phyloP scores from a whole-genome alignment of 2,113 vertebrate genomes.

The Brachyistius frenatus region DNA sequence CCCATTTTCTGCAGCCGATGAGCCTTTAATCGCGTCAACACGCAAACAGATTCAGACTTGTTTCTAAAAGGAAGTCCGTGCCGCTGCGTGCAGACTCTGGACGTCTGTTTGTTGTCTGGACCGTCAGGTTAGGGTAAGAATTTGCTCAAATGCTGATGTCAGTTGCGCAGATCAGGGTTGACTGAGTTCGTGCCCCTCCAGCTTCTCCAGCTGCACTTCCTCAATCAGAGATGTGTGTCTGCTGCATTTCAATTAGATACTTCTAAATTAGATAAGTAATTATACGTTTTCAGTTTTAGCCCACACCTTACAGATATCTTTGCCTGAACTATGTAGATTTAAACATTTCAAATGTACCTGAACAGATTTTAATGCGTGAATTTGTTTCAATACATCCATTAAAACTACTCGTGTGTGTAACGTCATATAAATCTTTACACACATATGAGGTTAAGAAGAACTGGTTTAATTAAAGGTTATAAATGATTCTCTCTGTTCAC shows the following conservation, averaged over 20 bases:
- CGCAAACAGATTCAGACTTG: slow-evolving; percentile 6
- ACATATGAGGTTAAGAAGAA: not conserved
- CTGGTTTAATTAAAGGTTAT: slow-evolving; percentile 3
- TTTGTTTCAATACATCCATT: no score
- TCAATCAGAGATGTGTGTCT: slow-evolving; percentile 36
- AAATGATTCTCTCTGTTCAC: not conserved
- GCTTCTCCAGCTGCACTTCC: slow-evolving; percentile 59
- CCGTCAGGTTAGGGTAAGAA: slow-evolving; percentile 36
- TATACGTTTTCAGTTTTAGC: not conserved
- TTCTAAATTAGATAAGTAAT: not conserved
- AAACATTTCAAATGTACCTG: not conserved
- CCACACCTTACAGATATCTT: not conserved
- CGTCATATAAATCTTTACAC: no score
- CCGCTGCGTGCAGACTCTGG: slow-evolving; percentile 10
- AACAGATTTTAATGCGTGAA: not conserved
- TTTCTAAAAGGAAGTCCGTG: slow-evolving; percentile 39
- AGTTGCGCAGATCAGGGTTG: slow-evolving; percentile 16
- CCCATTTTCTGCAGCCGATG: not conserved
- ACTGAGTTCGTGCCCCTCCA: slow-evolving; percentile 48
- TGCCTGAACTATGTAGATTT: not conserved
- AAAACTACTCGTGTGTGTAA: no score
- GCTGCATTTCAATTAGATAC: slow-evolving; percentile 32
- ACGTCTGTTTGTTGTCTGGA: slow-evolving; percentile 44
- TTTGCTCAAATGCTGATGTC: slow-evolving; percentile 47
- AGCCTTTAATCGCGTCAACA: not conserved